A percentile compares a stretch with the other conserved stretches of the same genome.
Conservation (phyloP, 2,797 vertebrate genomes). For the Lutjanus campechanus region DNA sequence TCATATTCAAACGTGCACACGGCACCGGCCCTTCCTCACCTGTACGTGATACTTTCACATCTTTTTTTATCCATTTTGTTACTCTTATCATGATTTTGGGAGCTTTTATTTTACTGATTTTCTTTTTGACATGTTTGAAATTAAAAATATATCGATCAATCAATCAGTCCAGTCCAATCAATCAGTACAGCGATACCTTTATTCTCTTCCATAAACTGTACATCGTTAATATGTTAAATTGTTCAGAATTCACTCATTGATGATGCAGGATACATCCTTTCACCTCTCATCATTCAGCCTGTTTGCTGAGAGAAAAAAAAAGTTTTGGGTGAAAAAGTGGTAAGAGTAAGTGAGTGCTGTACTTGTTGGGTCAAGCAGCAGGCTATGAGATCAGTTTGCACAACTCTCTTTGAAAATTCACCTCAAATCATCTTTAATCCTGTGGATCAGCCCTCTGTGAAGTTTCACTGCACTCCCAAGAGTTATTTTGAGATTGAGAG, state of each 20-base stretch:
- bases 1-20: neutral
- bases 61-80: too few species aligned
- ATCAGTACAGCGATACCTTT: too few species aligned
- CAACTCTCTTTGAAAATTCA: neutral
- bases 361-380: neutral
- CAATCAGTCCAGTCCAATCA: too few species aligned
- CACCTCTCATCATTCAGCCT: neutral
- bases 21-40: too few species aligned
- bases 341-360: neutral
- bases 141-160: too few species aligned
- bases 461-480: neutral
- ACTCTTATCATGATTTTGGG: too few species aligned
- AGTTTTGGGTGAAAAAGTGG: neutral
- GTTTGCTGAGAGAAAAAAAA: neutral
- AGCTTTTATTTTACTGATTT: too few species aligned
- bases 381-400: slow-evolving; percentile 5
- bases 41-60: too few species aligned
- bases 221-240: too few species aligned
- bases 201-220: too few species aligned
- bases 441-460: neutral
- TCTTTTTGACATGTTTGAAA: too few species aligned
- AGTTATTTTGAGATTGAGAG: neutral
- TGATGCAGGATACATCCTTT: neutral
- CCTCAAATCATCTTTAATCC: slow-evolving; percentile 10
- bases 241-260: too few species aligned